Evolutionary conservation across 2,113 vertebrate genomes (phyloP), one percentile per base, ranked within the genome.

Genomic region (Struthio camelus): DNA sequence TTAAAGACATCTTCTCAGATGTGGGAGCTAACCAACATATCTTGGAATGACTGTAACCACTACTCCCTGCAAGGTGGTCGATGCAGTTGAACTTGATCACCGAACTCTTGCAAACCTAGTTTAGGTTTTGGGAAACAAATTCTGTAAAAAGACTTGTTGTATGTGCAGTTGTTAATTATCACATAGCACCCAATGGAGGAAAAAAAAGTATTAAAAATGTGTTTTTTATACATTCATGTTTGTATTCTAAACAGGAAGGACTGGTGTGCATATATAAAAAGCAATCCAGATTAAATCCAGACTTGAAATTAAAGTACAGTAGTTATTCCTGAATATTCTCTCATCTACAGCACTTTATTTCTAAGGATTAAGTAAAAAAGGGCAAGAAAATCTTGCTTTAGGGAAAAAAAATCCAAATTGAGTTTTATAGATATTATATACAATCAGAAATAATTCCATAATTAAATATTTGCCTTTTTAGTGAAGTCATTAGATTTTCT

Each of bases 141-240:
- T 8, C 6, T 46, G 42, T 3, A 50, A 36, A 86, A 72, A 2
- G 0, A 24, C 44, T 34, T 34, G 20, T 16, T 24, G 5, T 25
- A 12, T 46, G 4, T 14, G 50, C n/a, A 38, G 17, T 13, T 81
- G 27, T 78, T 62, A 51, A 11, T 65, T 30, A 80, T 44, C 58
- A 50, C 11, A 59, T 14, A 59, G 2, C 4, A 87, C 2, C 3
- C 0, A 62, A 12, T 12, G 25, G 1, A 80, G 30, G 84, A 82
- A 53, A 3, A 25, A 27, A 77, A 76, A 48, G 23, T 27, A n/a
- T 30, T 27, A 42, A 65, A 51, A 44, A 12, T 0, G 0, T 59
- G 6, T 50, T 16, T 40, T 3, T 7, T n/a, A n/a, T n/a, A n/a
- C n/a, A n/a, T 24, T 69, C 30, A n/a, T 54, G 42, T 30, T 85